Base-by-base conservation (phyloP, 2,888 invertebrate species). In the Drosophila trichaetosa region DNA sequence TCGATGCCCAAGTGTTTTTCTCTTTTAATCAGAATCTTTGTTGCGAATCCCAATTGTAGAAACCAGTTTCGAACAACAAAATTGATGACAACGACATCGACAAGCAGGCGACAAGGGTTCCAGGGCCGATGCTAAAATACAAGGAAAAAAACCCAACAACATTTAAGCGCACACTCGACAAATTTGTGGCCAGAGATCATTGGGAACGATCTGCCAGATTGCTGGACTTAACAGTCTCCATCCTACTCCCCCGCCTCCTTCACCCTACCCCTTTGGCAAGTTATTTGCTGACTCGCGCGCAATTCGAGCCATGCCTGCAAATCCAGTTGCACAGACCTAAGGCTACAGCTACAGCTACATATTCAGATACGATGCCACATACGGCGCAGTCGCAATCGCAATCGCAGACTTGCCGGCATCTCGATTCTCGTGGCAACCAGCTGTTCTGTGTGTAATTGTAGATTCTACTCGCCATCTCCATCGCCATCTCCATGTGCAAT, bases 161-260 rank as follows among this genome's bases (percentile, higher is more conserved):
- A 89, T 89, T 87, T 87, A 87, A 89, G 89, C 87, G 87, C 87
- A 87, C 82, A 87, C 88, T 87, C 88, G 86, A 88, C 90, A 87
- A 89, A 89, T 88, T 88, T 88, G 85, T 78, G 73, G 76, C 79
- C 82, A 78, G 74, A 80, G 68, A 71, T 78, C 87, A 68, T 76
- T 76, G 76, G 51, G 46, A 73, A 59, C 69, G 75, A 79, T 70
- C 68, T 64, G 52, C 66, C 54, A 51, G 60, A 59, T 53, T 67
- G 40, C 49, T 40, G 59, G 38, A 71, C 71, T 66, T 34, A 59
- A 33, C 75, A 76, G 65, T 38, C 59, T 51, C 52, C 62, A 53
- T 57, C 69, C 31, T n/a, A 65, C 64, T 38, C 59, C 33, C 0
- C 38, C 24, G 1, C 51, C 34, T 24, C 16, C 58, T 40, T 21